Conservation (phyloP, 2,113 vertebrate species). For the Hippocampus zosterae region DNA sequence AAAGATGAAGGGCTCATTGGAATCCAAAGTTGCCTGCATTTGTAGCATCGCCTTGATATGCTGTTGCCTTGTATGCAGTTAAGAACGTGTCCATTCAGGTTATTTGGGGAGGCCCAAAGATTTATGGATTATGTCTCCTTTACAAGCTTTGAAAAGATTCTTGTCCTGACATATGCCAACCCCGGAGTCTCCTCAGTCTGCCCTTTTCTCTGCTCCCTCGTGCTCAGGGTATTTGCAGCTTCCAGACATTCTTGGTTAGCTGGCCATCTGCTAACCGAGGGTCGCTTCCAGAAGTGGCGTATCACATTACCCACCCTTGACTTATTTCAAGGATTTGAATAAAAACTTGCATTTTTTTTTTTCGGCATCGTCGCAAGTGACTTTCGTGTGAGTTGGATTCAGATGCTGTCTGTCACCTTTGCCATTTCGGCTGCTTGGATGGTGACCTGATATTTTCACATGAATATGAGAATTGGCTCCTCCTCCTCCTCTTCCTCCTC, state of each 20-base stretch:
- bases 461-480: constrained; percentile 5
- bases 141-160: constrained; percentile 1
- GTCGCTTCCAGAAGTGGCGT: constrained; percentile 30
- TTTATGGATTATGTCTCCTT: constrained; percentile 6
- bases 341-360: constrained; percentile 18
- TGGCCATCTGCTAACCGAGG: constrained; percentile 56
- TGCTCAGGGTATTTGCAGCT: constrained; percentile 20
- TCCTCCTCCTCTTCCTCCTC: constrained; percentile 3
- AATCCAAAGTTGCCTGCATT: background rate
- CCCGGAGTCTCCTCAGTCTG: constrained; percentile 14
- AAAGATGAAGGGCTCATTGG: no score
- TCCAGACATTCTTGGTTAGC: constrained; percentile 51
- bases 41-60: background rate
- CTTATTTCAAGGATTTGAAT: constrained; percentile 31
- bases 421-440: background rate
- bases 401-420: background rate
- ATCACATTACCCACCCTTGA: constrained; percentile 54
- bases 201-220: constrained; percentile 13
- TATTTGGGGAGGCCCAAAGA: background rate
- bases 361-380: constrained; percentile 11
- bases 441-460: background rate
- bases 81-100: background rate
- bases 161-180: constrained; percentile 10
- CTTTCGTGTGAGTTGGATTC: background rate
- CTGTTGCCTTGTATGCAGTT: background rate